A percentile compares a stretch with the other conserved stretches of the same genome.
Evolutionary conservation across 2,113 vertebrate species (phyloP).

Genomic region (Halichoeres trimaculatus): DNA sequence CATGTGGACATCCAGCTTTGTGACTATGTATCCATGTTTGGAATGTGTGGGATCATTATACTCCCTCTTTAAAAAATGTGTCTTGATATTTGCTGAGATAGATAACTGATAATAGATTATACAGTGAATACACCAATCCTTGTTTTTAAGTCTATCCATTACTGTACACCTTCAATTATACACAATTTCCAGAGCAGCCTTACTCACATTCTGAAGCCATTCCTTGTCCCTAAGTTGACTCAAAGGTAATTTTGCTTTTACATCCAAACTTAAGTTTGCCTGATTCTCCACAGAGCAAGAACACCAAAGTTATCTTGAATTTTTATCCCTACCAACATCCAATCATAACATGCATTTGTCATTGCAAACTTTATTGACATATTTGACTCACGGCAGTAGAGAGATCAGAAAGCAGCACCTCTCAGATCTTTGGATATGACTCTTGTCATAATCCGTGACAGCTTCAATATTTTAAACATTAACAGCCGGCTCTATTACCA

Average conservation of each 20-base stretch:
- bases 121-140: too few species aligned
- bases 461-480: slow-evolving; percentile 22
- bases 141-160: too few species aligned
- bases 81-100: too few species aligned
- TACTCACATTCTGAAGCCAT: too few species aligned
- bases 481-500: background rate
- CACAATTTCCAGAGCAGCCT: too few species aligned
- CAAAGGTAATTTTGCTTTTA: background rate
- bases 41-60: too few species aligned
- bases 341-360: slow-evolving; percentile 19
- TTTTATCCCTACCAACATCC: slow-evolving; percentile 1
- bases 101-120: too few species aligned
- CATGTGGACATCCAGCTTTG: too few species aligned
- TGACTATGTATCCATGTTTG: too few species aligned
- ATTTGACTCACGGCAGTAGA: background rate
- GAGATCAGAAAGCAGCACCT: background rate
- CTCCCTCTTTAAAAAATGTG: too few species aligned
- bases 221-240: too few species aligned
- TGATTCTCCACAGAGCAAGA: background rate
- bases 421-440: background rate
- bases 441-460: slow-evolving; percentile 16
- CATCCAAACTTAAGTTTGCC: background rate
- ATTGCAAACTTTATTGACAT: slow-evolving; percentile 36
- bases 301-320: background rate
- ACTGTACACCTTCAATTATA: too few species aligned